Conservation (phyloP, 2,113 vertebrate genomes). For the Conger conger region DNA sequence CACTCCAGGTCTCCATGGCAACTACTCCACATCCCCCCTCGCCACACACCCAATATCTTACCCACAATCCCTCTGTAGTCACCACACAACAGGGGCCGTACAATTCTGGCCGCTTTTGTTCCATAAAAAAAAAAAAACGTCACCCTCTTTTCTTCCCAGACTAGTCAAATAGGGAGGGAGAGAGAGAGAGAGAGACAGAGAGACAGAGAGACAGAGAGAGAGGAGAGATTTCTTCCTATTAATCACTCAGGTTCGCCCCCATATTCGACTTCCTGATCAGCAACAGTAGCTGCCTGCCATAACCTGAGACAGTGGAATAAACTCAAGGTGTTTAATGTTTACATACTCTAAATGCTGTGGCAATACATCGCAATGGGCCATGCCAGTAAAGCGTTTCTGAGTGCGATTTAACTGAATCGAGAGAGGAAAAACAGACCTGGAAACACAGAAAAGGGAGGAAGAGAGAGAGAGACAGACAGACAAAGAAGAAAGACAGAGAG, state of each 20-base stretch:
- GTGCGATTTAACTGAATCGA: no score
- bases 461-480: constrained; percentile 23
- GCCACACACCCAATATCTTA: constrained; percentile 44
- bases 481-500: neutral
- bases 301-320: no score
- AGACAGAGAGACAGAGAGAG: constrained; percentile 23
- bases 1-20: constrained; percentile 64
- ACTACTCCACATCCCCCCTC: constrained; percentile 42
- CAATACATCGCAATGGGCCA: no score
- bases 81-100: constrained; percentile 27
- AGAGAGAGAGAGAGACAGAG: constrained; percentile 16
- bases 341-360: no score
- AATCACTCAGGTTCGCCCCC: no score
- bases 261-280: no score
- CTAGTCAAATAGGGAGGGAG: neutral
- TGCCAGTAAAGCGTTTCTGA: neutral
- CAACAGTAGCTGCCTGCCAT: no score
- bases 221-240: no score
- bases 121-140: constrained; percentile 6
- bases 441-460: neutral
- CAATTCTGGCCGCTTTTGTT: constrained; percentile 16
- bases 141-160: neutral
- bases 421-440: no score
- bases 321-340: no score
- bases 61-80: constrained; percentile 48